phyloP scores from a whole-genome alignment of 1,140 invertebrate species.

The Ganaspis sp. region DNA sequence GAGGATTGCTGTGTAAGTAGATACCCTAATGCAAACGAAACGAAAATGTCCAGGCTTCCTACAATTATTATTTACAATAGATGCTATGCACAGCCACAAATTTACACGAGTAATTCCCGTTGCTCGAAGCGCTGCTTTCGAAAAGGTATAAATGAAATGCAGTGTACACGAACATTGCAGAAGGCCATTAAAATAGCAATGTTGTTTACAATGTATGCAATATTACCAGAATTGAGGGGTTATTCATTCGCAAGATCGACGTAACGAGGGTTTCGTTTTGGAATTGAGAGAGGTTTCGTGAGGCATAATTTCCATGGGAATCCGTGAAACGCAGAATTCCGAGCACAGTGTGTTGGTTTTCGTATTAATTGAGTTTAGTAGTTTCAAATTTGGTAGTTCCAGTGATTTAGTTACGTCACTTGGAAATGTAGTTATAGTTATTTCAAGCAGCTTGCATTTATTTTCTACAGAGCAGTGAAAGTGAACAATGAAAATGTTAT shows the following conservation, averaged over 20 bases:
- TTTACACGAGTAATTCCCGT: neutral
- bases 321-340: slow-evolving; percentile 8
- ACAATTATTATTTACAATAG: neutral
- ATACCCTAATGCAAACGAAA: neutral
- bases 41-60: neutral
- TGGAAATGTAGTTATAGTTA: neutral
- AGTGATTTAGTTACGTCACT: neutral
- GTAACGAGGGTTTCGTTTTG: slow-evolving; percentile 14
- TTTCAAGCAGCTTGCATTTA: neutral
- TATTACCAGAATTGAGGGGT: slow-evolving; percentile 13
- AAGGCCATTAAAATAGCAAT: slow-evolving; percentile 13
- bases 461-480: too few relatives aligned
- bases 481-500: too few relatives aligned
- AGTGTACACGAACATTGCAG: neutral
- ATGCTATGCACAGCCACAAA: neutral
- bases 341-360: neutral
- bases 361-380: slow-evolving; percentile 3
- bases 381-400: neutral
- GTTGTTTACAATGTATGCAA: neutral
- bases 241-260: slow-evolving; percentile 15
- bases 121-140: neutral
- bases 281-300: neutral
- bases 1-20: neutral
- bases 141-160: neutral
- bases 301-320: slow-evolving; percentile 7